phyloP scores from a whole-genome alignment of 2,113 vertebrate species.

The Paratilapia polleni region DNA sequence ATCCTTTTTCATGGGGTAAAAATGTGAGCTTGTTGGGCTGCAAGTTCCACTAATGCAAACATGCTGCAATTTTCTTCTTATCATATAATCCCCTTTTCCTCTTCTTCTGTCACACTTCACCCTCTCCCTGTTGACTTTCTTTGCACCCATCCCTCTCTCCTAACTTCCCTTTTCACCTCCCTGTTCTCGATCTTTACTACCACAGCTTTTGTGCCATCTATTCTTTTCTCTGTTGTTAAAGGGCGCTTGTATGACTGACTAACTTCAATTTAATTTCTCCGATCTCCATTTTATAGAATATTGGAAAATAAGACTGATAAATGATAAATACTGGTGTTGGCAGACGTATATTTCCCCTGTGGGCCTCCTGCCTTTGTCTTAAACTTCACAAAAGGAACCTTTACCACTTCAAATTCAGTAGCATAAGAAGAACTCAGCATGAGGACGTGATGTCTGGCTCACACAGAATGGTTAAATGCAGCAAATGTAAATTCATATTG shows the following conservation, averaged over 20 bases:
- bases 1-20: not conserved
- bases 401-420: not conserved
- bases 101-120: not conserved
- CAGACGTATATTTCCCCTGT: not conserved
- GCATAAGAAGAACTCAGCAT: not conserved
- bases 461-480: conserved; percentile 15
- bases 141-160: not conserved
- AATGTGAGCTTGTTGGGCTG: not conserved
- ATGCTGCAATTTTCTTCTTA: not conserved
- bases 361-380: conserved; percentile 22
- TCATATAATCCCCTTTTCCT: not conserved
- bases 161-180: not conserved
- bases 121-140: not conserved
- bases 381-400: conserved; percentile 9
- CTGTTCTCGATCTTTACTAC: not conserved
- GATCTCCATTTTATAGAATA: not conserved
- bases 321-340: conserved; percentile 6
- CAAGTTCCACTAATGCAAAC: conserved; percentile 4
- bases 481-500: conserved; percentile 11
- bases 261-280: not conserved
- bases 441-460: not conserved
- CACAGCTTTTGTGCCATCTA: not conserved
- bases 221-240: not conserved
- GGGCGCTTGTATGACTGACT: not conserved
- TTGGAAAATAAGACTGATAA: not conserved